Percentiles rank a stretch among this genome's conserved stretches.
Evolutionary conservation across 2,113 vertebrate species (phyloP).

Genomic region (Coreoperca whiteheadi): DNA sequence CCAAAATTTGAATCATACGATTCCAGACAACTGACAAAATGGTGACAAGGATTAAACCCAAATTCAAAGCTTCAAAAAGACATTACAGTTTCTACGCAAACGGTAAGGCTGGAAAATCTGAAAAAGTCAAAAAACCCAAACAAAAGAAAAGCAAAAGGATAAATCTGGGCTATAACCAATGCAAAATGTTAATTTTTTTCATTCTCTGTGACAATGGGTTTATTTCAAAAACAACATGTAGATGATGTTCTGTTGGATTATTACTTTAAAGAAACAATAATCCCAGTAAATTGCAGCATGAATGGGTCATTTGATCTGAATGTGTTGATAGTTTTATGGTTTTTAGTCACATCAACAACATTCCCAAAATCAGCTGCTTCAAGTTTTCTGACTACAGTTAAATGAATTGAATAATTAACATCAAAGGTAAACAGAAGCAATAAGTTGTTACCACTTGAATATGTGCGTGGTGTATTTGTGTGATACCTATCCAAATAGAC

Average conservation of each 20-base stretch:
- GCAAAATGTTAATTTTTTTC: too few species aligned
- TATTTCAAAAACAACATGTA: not conserved
- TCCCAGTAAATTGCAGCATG: not conserved
- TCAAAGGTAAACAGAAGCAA: not conserved
- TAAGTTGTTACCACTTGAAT: not conserved
- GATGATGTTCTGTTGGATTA: not conserved
- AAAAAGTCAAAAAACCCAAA: too few species aligned
- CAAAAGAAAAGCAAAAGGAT: not conserved
- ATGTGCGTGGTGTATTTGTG: not conserved
- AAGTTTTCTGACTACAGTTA: not conserved
- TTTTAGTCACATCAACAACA: not conserved
- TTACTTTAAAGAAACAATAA: not conserved
- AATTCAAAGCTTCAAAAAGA: too few species aligned
- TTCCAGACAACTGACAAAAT: not conserved
- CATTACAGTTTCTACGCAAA: not conserved
- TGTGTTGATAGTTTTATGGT: not conserved
- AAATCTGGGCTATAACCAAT: too few species aligned
- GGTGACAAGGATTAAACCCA: not conserved
- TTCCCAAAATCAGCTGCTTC: not conserved
- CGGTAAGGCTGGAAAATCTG: not conserved
- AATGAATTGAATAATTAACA: not conserved
- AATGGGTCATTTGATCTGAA: not conserved
- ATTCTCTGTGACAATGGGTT: too few species aligned
- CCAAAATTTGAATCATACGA: not conserved
- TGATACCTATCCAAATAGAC: slow-evolving; percentile 81